These are phyloP conservation scores for Proisotoma minuta DNA, from an alignment of 2,888 invertebrate species.

Conservation along the genomic window DNA sequence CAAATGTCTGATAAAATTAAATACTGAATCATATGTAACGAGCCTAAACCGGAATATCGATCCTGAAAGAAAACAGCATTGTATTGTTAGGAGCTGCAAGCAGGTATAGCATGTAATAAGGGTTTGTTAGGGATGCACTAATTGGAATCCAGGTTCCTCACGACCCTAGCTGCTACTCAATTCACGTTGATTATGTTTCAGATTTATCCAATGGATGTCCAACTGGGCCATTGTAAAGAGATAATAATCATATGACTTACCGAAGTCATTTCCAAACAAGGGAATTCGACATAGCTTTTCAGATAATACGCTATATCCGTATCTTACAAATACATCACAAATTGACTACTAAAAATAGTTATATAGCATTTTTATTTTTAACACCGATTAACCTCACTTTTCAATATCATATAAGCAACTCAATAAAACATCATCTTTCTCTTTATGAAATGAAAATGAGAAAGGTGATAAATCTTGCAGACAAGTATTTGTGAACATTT, in stretches of 20 bases:
- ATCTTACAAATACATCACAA: neutral
- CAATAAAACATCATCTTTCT: too few species aligned
- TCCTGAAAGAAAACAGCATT: too few species aligned
- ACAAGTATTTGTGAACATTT: too few species aligned
- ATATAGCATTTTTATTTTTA: neutral
- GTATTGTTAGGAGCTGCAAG: too few species aligned
- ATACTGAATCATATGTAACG: too few species aligned
- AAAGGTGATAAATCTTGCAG: neutral
- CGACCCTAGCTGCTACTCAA: slow-evolving; percentile 17
- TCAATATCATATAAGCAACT: too few species aligned
- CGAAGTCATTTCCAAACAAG: slow-evolving; percentile 9
- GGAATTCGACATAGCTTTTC: slow-evolving; percentile 6
- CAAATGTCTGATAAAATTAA: too few species aligned
- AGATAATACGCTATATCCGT: neutral
- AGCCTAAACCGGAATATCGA: too few species aligned
- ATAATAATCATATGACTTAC: slow-evolving; percentile 14
- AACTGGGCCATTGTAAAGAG: slow-evolving; percentile 12
- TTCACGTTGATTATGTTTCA: neutral
- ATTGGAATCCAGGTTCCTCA: slow-evolving; percentile 26
- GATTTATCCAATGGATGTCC: neutral
- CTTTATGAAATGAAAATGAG: too few species aligned
- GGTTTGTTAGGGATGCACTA: too few species aligned
- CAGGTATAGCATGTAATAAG: too few species aligned
- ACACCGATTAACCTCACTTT: neutral
- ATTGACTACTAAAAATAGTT: neutral